Conservation (phyloP, 2,113 vertebrate species). For the Mus spicilegus region DNA sequence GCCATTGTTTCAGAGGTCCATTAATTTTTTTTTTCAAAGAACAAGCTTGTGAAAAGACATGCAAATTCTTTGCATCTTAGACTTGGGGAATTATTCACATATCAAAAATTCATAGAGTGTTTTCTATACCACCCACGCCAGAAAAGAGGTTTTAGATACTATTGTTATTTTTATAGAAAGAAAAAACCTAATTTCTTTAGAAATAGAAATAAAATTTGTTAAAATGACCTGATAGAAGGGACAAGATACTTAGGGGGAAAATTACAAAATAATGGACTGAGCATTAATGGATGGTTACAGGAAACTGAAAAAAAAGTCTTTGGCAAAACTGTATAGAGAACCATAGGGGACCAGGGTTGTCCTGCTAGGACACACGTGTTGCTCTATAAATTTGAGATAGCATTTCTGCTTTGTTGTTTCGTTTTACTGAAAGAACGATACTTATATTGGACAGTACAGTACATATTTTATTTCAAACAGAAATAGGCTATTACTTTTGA, state of each 20-base stretch:
- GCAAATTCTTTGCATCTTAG: constrained; percentile 55
- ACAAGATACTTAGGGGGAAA: background rate
- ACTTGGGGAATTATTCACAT: constrained; percentile 41
- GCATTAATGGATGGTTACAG: background rate
- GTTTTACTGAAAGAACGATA: constrained; percentile 23
- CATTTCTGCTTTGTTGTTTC: constrained; percentile 30
- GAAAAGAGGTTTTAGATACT: background rate
- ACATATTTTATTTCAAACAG: background rate
- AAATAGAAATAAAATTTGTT: background rate
- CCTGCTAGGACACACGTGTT: background rate
- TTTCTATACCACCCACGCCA: background rate
- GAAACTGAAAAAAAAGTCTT: background rate
- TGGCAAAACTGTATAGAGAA: constrained; percentile 1
- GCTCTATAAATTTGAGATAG: constrained; percentile 8
- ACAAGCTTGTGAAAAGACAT: constrained; percentile 35
- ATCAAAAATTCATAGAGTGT: background rate
- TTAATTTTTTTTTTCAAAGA: constrained; percentile 56
- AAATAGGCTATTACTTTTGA: constrained; percentile 18
- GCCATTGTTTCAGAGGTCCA: constrained; percentile 62
- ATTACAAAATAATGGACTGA: background rate
- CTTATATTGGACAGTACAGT: background rate
- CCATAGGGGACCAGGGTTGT: background rate
- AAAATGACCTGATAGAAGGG: background rate
- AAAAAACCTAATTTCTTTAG: constrained; percentile 11
- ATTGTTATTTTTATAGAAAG: background rate